Base-by-base conservation (phyloP, 2,113 vertebrate genomes). In the Ellobius talpinus region DNA sequence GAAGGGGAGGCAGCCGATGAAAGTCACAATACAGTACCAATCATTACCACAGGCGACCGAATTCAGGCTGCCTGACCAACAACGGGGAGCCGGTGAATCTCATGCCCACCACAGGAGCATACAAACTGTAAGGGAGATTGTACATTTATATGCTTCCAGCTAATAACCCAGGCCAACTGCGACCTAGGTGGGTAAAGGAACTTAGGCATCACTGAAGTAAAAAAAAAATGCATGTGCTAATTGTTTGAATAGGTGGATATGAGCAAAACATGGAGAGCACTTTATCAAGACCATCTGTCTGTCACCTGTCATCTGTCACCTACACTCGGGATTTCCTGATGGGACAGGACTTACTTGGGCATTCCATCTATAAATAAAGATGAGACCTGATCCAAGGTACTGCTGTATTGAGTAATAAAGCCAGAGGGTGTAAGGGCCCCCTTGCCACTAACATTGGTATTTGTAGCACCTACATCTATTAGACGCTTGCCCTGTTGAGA, bases 401-500 rank as follows among this genome's bases (percentile, higher is more conserved):
- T 63, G 33, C 63, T 39, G 76, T n/a, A 61, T 8, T 58, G 3
- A 50, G 36, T 94, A 74, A 84, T 10, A 58, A 96, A 96, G 45
- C 1, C 5, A 21, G 58, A 5, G 3, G 11, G 6, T 79, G 6
- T 87, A 26, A 92, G 68, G 84, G 21, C 50, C 66, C 47, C 29
- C 9, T 74, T 89, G 11, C 42, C 50, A 87, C 86, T 92, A 78
- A 84, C 29, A 73, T 93, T 89, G 89, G n/a, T 66, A 79, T 90
- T 94, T 90, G 26, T 42, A 87, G 88, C 13, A 55, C 61, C 95
- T 92, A 47, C 31, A 6, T 89, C 96, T 73, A 95, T 89, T 93
- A 94, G 70, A 74, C 89, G 17, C 3, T 85, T 95, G 4, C 26
- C 84, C 33, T 36, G 33, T 39, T 55, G 55, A 84, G 39, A 85